These are phyloP conservation scores for Palythoa grandis DNA, from an alignment of 92 coral and sea anemone genomes.

Conservation along the genomic window DNA sequence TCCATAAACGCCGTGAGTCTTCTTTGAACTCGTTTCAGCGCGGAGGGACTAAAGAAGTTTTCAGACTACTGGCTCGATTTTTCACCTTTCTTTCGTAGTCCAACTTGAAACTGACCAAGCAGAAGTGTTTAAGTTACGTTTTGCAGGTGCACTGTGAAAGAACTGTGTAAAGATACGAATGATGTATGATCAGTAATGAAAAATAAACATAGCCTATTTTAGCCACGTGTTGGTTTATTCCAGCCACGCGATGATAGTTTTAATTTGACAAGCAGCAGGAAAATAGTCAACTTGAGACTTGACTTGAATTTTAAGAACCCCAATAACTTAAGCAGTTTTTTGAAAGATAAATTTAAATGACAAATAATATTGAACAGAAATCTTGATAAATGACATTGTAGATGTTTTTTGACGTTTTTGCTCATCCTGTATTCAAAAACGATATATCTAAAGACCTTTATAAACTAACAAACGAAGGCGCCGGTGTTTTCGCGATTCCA, in stretches of 20 bases:
- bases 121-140: slow-evolving; percentile 48
- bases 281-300: neutral
- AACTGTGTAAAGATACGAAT: slow-evolving; percentile 53
- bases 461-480: neutral
- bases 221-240: slow-evolving; percentile 40
- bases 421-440: neutral
- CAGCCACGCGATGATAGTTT: slow-evolving; percentile 22
- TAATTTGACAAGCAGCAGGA: slow-evolving; percentile 38
- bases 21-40: neutral
- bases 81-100: neutral
- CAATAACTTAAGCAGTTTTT: neutral
- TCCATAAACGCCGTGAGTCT: neutral
- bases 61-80: neutral
- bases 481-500: slow-evolving; percentile 1
- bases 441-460: neutral
- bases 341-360: slow-evolving; percentile 4
- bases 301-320: neutral
- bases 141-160: slow-evolving; percentile 51
- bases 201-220: slow-evolving; percentile 35
- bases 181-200: slow-evolving; percentile 29
- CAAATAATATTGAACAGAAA: neutral
- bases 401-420: neutral
- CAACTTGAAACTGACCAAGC: slow-evolving; percentile 38
- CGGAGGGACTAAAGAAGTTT: neutral
- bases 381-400: neutral